Base-by-base conservation (phyloP, 2,797 vertebrate genomes). In the Amphiprion clarkii region DNA sequence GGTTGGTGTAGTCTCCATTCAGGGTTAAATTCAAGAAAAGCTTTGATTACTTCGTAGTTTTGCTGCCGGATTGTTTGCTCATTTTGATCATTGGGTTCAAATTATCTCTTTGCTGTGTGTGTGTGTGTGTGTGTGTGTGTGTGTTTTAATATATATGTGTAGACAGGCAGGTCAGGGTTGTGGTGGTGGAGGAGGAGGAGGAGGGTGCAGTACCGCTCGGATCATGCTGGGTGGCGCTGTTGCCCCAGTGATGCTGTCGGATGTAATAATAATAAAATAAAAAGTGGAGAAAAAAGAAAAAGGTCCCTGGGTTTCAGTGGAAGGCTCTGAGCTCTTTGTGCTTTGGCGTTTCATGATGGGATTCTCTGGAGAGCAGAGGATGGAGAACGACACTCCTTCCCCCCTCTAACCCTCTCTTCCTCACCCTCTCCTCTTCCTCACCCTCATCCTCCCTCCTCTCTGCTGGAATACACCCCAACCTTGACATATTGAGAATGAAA, bases 361-460 rank as follows among this genome's bases (percentile, higher is more conserved):
- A 92, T 93, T 92, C 91, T 94, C 92, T 93, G 92, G 93, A 93
- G 92, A 92, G 90, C 90, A 88, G 87, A 88, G 92, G 90, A 91
- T 90, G 91, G 88, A 92, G 92, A 93, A 91, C 77, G 83, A 88
- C 90, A 90, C 91, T 86, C 84, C 82, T 82, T 81, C 84, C 82
- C 87, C 86, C 86, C 84, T 80, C 82, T 82, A 85, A 74, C 87
- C 86, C 87, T 70, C 81, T 76, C 71, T 51, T 60, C 0, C 55
- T 16, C 54, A 5, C 51, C 55, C 78, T 5, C 68, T 25, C 39
- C 33, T 56, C 52, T 17, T 36, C 3, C 12, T 5, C 64, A 5
- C 55, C 17, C 46, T 48, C 29, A 16, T 5, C 7, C 31, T 1
- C 14, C 61, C 78, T 64, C 53, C 86, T 60, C 84, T 70, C 71